Evolutionary conservation across 2,797 vertebrate species (phyloP), one percentile per base, ranked within the genome.

Genomic region (Salmo trutta): DNA sequence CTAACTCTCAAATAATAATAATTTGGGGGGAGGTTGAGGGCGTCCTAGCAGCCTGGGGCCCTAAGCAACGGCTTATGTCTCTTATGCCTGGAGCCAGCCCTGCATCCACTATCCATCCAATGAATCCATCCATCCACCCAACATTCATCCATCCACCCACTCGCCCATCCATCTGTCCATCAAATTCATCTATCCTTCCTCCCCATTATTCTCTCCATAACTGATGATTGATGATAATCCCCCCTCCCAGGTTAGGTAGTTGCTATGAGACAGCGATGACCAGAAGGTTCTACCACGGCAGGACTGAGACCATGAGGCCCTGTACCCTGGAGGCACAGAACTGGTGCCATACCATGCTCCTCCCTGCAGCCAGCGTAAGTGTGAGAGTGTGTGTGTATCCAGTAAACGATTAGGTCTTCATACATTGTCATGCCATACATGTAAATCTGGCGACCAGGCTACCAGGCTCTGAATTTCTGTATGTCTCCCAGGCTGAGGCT

Each of bases 241-340:
- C 19, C 56, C 1, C 7, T 73, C 1, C 75, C 86, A 99, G 98
- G 71, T 94, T 95, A 0, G 98, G 95, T 52, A 94, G 95, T 88
- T 99, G 98, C 88, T 99, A 99, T 0, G 98, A 99, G 92, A 99
- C 98, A 0, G 98, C 98, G 19, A 96, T 87, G 86, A 99, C 97
- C 0, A 94, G 98, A 3, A 94, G 88, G 59, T 99, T 97, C 90
- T 99, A 96, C 79, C 98, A 99, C 0, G 98, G 96, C 80, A 96
- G 98, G 77, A 99, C 98, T 0, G 98, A 99, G 89, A 99, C 98
- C 0, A 83, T 98, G 93, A 91, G 98, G 4, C 83, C 98, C 0
- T 98, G 98, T 81, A 98, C 98, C 1, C 4, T 82, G 73, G 97
- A 98, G 90, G 95, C 96, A 2, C 75, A 95, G 81, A 86, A 82